Evolutionary conservation across 1,140 invertebrate species (phyloP), one percentile per base, ranked within the genome.

Genomic region (Drosophila yakuba): DNA sequence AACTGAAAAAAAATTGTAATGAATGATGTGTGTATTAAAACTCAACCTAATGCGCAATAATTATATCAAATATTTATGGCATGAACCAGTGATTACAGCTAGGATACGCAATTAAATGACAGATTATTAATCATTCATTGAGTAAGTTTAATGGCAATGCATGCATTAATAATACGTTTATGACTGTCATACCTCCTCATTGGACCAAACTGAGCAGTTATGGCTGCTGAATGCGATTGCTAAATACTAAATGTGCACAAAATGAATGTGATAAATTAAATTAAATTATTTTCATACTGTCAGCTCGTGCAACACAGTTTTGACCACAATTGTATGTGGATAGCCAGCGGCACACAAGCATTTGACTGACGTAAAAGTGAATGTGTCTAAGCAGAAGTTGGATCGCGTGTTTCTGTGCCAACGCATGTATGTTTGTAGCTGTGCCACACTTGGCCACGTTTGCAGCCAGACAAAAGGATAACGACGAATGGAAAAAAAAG

Each of bases 401-500:
- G 64, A 69, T 41, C 48, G 54, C 12, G 47, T 47, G 23, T 48
- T 47, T 66, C 35, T 56, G 23, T 12, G 47, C n/a, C n/a, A 50
- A 32, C 47, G 25, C 3, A 10, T 20, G 15, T 32, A 38, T 25
- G 25, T 4, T 0, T 23, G 17, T 20, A 28, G 35, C 63, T 79
- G 63, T 55, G 80, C 36, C 80, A 69, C 44, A 74, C 45, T 74
- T 80, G 55, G 62, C 57, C 69, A 75, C 67, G 55, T 69, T 68
- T 54, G 74, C 59, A 48, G 77, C 60, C 74, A 74, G 68, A 64
- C 71, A 74, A 69, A 68, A 44, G 80, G 75, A 71, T 75, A 73
- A 78, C 44, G 79, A 83, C 83, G 17, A 17, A 17, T 0, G 2
- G 20, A 20, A 20, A 79, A 79, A 86, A 82, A 88, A 78, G 76